Conservation (phyloP, 2,797 vertebrate species). For the Phataginus tricuspis region DNA sequence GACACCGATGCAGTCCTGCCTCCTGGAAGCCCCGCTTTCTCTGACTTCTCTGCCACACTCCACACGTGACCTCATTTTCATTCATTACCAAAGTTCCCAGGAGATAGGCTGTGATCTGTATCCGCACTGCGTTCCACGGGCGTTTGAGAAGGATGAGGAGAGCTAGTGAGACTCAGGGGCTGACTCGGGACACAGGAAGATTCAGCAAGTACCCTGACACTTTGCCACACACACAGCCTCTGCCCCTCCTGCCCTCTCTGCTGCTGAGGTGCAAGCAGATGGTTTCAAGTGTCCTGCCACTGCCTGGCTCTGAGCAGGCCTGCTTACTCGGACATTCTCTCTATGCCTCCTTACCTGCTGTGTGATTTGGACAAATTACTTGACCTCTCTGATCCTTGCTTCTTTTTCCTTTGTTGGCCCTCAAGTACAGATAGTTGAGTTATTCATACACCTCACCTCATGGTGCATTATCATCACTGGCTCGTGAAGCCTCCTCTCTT, state of each 20-base stretch:
- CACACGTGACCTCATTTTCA: neutral
- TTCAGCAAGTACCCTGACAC: neutral
- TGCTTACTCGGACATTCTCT: neutral
- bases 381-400: conserved; percentile 37
- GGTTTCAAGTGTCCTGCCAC: neutral
- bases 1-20: neutral
- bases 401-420: neutral
- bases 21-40: neutral
- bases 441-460: neutral
- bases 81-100: neutral
- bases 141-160: neutral
- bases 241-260: neutral
- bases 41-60: neutral
- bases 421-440: neutral
- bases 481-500: neutral
- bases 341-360: neutral
- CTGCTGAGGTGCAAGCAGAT: too few species aligned
- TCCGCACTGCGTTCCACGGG: neutral
- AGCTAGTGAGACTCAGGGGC: neutral
- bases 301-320: neutral
- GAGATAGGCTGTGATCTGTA: neutral
- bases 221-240: neutral
- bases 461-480: neutral
- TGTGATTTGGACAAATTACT: neutral
- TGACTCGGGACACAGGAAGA: neutral